These are phyloP conservation scores for Phoeniculus purpureus DNA, from an alignment of 2,797 vertebrate genomes.

Conservation along the genomic window DNA sequence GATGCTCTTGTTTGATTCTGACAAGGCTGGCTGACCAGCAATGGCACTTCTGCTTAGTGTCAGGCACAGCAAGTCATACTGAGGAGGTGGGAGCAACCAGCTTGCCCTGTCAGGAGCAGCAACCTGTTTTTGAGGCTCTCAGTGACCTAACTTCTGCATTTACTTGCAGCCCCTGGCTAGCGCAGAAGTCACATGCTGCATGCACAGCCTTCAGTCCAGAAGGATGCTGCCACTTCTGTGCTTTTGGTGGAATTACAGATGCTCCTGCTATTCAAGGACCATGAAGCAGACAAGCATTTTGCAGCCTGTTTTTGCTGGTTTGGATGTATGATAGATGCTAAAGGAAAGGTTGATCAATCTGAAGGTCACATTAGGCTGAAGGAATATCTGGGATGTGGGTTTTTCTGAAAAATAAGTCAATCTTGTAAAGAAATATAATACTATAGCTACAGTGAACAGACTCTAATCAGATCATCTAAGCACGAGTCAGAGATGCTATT, in stretches of 20 bases:
- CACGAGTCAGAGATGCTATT: background rate
- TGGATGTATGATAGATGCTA: background rate
- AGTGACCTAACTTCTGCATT: background rate
- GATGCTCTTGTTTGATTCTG: background rate
- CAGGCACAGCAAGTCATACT: background rate
- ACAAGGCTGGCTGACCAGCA: background rate
- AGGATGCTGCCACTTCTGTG: background rate
- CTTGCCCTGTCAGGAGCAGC: background rate
- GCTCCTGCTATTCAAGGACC: background rate
- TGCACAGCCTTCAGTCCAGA: background rate
- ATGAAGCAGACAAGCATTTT: background rate
- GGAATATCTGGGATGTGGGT: background rate
- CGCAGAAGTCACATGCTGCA: background rate
- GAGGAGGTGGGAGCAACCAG: background rate
- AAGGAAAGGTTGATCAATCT: background rate
- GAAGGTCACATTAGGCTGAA: background rate
- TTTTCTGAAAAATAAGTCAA: background rate
- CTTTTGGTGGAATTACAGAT: background rate
- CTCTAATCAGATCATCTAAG: background rate
- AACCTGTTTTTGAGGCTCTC: background rate
- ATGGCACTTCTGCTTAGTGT: background rate
- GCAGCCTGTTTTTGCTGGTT: background rate
- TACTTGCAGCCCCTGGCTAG: background rate
- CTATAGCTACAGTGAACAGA: background rate
- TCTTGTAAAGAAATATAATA: background rate